Evolutionary conservation across 2,113 vertebrate species (phyloP).

Genomic region (Dendrocopos noguchii): DNA sequence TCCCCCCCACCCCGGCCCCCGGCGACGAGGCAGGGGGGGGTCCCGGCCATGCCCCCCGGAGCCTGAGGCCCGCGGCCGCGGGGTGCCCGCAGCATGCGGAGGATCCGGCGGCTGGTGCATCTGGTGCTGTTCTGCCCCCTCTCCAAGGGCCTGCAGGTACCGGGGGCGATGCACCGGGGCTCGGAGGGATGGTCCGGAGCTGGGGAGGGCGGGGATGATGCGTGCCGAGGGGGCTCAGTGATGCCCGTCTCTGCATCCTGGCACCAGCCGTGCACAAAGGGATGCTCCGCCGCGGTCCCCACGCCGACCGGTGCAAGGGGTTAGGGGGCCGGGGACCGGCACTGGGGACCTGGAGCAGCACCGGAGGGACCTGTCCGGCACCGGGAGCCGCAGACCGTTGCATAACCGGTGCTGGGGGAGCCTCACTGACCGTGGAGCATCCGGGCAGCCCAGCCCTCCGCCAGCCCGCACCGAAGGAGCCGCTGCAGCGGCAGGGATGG

Average conservation of each 20-base stretch:
- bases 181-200: neutral
- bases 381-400: neutral
- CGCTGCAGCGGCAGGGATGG: neutral
- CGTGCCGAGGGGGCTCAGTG: neutral
- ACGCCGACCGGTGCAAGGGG: neutral
- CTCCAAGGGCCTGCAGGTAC: slow-evolving; percentile 89
- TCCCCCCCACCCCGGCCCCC: neutral
- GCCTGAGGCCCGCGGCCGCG: neutral
- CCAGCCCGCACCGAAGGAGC: neutral
- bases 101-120: slow-evolving; percentile 86
- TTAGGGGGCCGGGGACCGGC: neutral
- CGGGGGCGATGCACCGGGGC: neutral
- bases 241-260: neutral
- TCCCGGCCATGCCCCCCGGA: neutral
- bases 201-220: neutral
- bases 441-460: neutral
- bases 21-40: neutral
- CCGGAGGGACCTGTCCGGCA: neutral
- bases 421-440: neutral
- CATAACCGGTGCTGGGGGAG: neutral
- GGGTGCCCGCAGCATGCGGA: slow-evolving; percentile 80
- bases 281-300: neutral
- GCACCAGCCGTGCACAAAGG: slow-evolving; percentile 42
- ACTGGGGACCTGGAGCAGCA: neutral
- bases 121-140: slow-evolving; percentile 89